phyloP scores from a whole-genome alignment of 2,888 invertebrate genomes.

The Himalopsyche japonica region DNA sequence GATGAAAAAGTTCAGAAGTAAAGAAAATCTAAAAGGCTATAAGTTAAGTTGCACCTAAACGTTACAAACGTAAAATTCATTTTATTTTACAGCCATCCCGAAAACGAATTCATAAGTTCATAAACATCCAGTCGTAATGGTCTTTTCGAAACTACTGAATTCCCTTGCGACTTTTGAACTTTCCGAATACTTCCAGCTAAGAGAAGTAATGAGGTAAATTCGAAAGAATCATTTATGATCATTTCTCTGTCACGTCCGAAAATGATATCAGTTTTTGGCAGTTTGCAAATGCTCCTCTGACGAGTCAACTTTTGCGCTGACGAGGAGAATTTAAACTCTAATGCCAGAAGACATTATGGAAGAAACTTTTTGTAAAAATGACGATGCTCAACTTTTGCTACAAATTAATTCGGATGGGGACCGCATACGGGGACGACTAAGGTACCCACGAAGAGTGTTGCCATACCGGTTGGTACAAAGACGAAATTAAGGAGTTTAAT shows the following conservation, averaged over 20 bases:
- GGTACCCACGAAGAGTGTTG: background rate
- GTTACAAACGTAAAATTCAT: background rate
- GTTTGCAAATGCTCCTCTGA: background rate
- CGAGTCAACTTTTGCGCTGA: background rate
- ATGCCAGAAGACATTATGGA: background rate
- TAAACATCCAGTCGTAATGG: background rate
- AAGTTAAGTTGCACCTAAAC: background rate
- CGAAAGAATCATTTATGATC: background rate
- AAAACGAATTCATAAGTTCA: background rate
- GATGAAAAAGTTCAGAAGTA: too few relatives aligned
- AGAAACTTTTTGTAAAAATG: slow-evolving; percentile 11
- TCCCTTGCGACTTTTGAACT: background rate
- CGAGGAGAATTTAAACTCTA: background rate
- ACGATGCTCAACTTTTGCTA: slow-evolving; percentile 2
- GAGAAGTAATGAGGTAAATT: background rate
- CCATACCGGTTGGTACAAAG: background rate
- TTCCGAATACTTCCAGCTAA: background rate
- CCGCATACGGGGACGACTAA: slow-evolving; percentile 1
- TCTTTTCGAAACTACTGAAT: background rate
- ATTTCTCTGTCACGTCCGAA: background rate
- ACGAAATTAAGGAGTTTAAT: too few relatives aligned
- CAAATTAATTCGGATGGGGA: slow-evolving; percentile 35
- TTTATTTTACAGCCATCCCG: background rate
- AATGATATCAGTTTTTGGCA: background rate
- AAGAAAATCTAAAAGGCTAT: too few relatives aligned